Conservation (phyloP, 2,888 invertebrate genomes). For the Gortyna flavago region DNA sequence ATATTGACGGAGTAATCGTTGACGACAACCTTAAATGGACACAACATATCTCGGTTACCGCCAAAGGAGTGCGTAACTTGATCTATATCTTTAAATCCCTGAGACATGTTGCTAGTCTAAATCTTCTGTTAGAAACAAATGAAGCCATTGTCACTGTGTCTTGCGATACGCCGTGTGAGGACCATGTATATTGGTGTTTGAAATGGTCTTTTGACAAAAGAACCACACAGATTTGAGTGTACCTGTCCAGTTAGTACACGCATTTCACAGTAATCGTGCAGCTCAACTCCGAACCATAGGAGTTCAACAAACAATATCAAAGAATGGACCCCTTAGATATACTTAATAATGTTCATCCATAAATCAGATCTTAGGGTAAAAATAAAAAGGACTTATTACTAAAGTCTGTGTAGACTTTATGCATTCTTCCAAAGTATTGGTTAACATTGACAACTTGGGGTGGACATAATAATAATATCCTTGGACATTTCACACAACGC, state of each 20-base stretch:
- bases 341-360: neutral
- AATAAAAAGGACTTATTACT: no score
- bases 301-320: no score
- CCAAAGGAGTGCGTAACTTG: neutral
- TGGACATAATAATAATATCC: no score
- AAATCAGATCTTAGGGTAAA: neutral
- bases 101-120: no score
- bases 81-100: neutral
- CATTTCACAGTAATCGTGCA: neutral
- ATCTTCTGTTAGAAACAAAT: no score
- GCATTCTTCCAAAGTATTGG: neutral
- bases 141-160: neutral
- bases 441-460: neutral
- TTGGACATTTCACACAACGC: no score
- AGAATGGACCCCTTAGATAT: neutral
- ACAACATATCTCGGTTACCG: neutral
- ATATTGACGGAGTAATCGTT: neutral
- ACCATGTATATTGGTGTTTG: no score
- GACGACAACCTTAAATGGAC: no score
- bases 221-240: no score
- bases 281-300: neutral
- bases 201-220: no score
- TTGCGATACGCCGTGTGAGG: no score
- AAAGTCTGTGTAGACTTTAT: neutral
- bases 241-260: no score